Conservation (phyloP, 2,888 invertebrate species). For the Lepidocyrtinus sp. region DNA sequence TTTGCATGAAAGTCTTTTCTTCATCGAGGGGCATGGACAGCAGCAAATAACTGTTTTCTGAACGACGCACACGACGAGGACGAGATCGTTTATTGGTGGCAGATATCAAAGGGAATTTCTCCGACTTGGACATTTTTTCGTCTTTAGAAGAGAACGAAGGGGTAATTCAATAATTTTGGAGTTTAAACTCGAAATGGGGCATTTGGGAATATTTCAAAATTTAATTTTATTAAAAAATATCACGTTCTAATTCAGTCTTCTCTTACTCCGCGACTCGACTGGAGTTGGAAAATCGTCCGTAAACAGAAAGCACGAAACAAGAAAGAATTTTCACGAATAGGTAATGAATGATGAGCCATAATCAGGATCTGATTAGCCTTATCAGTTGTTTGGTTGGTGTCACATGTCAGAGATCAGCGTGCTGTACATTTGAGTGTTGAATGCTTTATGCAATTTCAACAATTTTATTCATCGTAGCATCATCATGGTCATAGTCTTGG, state of each 20-base stretch:
- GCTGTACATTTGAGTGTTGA: no score
- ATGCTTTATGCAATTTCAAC: no score
- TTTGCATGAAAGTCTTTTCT: neutral
- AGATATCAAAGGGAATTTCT: constrained; percentile 19
- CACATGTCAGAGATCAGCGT: neutral
- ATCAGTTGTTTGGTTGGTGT: neutral
- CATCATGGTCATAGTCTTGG: no score
- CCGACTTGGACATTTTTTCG: neutral
- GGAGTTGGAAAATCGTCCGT: no score
- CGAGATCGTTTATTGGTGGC: neutral
- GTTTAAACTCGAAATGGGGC: neutral
- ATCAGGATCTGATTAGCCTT: neutral
- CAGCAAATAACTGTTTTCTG: constrained; percentile 30
- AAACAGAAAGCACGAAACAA: no score
- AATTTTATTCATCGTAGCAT: no score
- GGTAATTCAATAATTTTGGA: constrained; percentile 3
- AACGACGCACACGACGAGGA: neutral
- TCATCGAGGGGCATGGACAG: constrained; percentile 25
- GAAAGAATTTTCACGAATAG: no score
- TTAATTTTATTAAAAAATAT: neutral
- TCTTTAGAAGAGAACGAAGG: neutral
- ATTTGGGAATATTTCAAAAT: no score
- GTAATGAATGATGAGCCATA: no score
- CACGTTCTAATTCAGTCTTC: no score
- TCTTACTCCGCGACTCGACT: no score